Evolutionary conservation across 2,797 vertebrate genomes (phyloP).

Genomic region (Uromys caudimaculatus): DNA sequence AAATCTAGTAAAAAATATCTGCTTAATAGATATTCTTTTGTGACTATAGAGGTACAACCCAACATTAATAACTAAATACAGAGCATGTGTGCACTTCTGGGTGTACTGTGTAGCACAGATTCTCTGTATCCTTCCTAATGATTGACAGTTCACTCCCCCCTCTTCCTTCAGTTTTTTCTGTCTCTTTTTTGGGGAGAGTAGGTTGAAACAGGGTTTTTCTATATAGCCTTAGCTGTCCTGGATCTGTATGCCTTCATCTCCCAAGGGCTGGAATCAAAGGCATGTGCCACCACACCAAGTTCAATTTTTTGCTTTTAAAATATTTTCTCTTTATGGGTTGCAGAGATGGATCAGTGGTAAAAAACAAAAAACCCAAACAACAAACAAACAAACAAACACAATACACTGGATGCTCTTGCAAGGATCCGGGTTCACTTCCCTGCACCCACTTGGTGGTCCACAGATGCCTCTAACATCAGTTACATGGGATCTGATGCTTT

Average conservation of each 20-base stretch:
- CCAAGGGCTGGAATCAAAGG: neutral
- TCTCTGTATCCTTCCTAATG: neutral
- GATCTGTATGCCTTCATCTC: neutral
- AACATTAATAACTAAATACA: neutral
- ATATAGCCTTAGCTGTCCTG: neutral
- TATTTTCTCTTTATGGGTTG: neutral
- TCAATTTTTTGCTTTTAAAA: neutral
- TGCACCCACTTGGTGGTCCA: neutral
- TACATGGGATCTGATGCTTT: neutral
- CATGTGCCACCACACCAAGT: neutral
- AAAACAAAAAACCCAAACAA: too few species aligned
- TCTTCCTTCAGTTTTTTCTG: neutral
- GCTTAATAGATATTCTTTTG: neutral
- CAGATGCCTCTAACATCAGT: too few species aligned
- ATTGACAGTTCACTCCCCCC: neutral
- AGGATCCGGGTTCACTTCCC: neutral
- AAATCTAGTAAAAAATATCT: slow-evolving; percentile 62
- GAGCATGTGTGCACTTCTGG: neutral
- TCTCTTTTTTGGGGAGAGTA: neutral
- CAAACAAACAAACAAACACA: too few species aligned
- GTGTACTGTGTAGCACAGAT: rapidly evolving
- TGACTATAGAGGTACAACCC: slow-evolving; percentile 4
- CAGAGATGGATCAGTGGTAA: neutral
- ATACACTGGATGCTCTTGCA: neutral
- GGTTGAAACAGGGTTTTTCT: neutral